These are phyloP conservation scores for Leucophenga varia DNA, from an alignment of 1,140 invertebrate species.

Conservation along the genomic window DNA sequence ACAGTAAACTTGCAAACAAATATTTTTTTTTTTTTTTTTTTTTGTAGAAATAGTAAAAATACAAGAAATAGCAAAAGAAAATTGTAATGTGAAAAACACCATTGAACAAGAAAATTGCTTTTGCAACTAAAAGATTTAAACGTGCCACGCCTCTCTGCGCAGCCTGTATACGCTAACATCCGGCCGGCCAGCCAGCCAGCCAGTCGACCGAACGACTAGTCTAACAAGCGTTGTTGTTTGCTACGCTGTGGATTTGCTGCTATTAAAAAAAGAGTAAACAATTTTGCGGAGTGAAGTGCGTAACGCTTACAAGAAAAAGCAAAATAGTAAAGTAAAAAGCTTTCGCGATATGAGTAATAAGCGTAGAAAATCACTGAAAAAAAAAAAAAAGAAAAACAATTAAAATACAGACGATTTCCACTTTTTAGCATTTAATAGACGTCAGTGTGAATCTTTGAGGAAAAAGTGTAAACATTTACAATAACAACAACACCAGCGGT, in stretches of 20 bases:
- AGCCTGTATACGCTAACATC: too few relatives aligned
- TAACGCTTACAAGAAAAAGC: too few relatives aligned
- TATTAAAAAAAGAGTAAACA: too few relatives aligned
- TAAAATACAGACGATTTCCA: conserved; percentile 21
- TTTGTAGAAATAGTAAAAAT: background rate
- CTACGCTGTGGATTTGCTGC: too few relatives aligned
- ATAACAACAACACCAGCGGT: too few relatives aligned
- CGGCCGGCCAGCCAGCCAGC: background rate
- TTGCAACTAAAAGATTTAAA: too few relatives aligned
- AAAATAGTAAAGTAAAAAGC: conserved; percentile 4
- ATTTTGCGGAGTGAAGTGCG: background rate
- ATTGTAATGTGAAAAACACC: conserved; percentile 10
- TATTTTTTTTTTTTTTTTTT: conserved; percentile 6
- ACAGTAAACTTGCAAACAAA: conserved; percentile 21
- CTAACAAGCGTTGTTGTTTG: too few relatives aligned
- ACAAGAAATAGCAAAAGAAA: conserved; percentile 2
- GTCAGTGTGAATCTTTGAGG: too few relatives aligned
- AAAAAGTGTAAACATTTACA: too few relatives aligned
- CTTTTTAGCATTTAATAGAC: background rate
- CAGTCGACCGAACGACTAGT: background rate
- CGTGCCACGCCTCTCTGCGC: too few relatives aligned
- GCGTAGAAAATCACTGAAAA: conserved; percentile 3
- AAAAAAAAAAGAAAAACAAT: conserved; percentile 32
- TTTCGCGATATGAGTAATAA: background rate
- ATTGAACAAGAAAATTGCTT: too few relatives aligned